These are phyloP conservation scores for Brachionus sp. DNA, from an alignment of 1,140 invertebrate species.

Conservation along the genomic window DNA sequence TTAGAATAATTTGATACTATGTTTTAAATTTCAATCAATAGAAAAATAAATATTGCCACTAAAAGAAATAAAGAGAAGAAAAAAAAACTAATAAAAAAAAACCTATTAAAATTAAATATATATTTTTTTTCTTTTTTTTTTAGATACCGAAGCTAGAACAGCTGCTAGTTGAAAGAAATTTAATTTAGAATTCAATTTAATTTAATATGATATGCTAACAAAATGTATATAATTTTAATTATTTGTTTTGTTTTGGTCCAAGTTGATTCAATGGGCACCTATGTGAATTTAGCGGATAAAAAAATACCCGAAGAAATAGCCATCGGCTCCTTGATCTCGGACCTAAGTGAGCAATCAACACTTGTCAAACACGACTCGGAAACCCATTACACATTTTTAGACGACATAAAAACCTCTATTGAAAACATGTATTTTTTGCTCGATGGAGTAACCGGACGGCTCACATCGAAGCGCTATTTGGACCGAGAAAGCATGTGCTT, in stretches of 20 bases:
- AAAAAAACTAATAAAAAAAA: neutral
- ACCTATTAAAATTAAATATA: conserved; percentile 15
- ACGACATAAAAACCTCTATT: conserved; percentile 27
- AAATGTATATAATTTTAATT: neutral
- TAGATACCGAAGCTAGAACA: neutral
- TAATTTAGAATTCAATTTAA: too few species aligned
- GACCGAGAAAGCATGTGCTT: conserved; percentile 39
- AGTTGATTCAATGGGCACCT: neutral
- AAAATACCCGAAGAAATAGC: conserved; percentile 20
- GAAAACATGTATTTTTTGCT: conserved; percentile 23
- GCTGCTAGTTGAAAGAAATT: neutral
- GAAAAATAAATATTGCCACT: neutral
- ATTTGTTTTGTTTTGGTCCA: neutral
- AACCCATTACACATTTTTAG: conserved; percentile 11
- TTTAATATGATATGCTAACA: neutral
- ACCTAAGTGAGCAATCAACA: neutral
- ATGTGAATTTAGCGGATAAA: neutral
- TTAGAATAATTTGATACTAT: conserved; percentile 34
- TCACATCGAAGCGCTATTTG: conserved; percentile 8
- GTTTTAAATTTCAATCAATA: conserved; percentile 37
- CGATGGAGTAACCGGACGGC: conserved; percentile 28
- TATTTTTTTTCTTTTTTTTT: neutral
- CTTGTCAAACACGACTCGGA: neutral
- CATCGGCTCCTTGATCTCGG: neutral
- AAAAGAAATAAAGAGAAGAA: neutral